Conservation (phyloP, 64 coral and sea anemone genomes). For the Montipora foliosa region DNA sequence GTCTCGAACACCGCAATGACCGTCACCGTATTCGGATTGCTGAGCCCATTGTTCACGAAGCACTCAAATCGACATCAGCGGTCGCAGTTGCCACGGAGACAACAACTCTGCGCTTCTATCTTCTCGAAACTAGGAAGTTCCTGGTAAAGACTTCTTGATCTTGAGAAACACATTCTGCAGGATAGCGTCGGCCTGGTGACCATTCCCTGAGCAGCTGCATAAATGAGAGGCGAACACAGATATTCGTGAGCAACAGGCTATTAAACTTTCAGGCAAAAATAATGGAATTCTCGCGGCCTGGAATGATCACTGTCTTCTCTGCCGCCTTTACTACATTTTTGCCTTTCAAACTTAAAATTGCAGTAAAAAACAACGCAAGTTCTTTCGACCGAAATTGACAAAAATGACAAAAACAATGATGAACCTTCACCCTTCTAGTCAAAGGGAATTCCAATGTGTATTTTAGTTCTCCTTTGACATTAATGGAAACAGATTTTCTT, state of each 20-base stretch:
- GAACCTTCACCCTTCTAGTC: too few relatives aligned
- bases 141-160: slow-evolving; percentile 76
- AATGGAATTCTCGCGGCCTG: too few relatives aligned
- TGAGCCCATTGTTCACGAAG: not conserved
- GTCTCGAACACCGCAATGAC: not conserved
- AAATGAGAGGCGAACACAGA: not conserved
- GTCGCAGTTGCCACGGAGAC: not conserved
- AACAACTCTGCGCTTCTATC: not conserved
- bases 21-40: not conserved
- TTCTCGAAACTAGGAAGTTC: slow-evolving; percentile 33
- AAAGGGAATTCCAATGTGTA: too few relatives aligned
- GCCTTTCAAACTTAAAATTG: too few relatives aligned
- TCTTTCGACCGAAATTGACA: too few relatives aligned
- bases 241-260: not conserved
- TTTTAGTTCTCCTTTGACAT: too few relatives aligned
- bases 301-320: too few relatives aligned
- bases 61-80: not conserved
- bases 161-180: slow-evolving; percentile 79
- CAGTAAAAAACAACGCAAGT: too few relatives aligned
- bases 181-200: slow-evolving; percentile 83
- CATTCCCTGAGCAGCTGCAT: slow-evolving; percentile 52
- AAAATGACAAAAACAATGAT: too few relatives aligned
- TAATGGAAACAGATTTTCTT: too few relatives aligned
- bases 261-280: too few relatives aligned
- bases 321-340: too few relatives aligned